Base-by-base conservation (phyloP, 2,797 vertebrate species). In the Malurus splendens region DNA sequence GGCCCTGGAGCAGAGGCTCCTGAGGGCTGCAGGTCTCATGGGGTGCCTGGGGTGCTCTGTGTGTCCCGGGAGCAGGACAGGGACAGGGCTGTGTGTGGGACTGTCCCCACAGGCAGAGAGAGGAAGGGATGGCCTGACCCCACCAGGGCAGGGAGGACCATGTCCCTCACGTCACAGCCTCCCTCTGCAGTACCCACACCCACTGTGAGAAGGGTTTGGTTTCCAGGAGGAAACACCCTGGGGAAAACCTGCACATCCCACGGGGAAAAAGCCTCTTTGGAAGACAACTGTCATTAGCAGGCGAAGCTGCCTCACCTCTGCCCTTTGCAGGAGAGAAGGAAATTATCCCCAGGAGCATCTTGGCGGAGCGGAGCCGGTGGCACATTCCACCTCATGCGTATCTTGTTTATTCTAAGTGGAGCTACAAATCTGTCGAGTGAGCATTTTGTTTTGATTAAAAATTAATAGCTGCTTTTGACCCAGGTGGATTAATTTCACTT, bases 381-480 rank as follows among this genome's bases (percentile, higher is more conserved):
- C 87, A 93, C 90, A n/a, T 59, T 56, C 61, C 86, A 68, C 87
- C 85, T 93, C 91, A 75, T 41, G 66, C 51, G 36, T 83, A 76
- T 92, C 77, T 78, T 94, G 86, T 96, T 91, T 96, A 93, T 94
- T 96, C 89, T 84, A 93, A 96, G 92, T 91, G 95, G 85, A 95
- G 90, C 92, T 94, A 94, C 94, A 95, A 94, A 96, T 96, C 80
- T 97, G 96, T 94, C 54, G 92, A 95, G 96, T 96, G 92, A 97
- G 95, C 96, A 93, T 94, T 96, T 96, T 96, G 94, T 96, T 97
- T 96, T 96, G 96, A 97, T 97, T 97, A 97, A 97, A 97, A 97
- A 97, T 97, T 97, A 97, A 97, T 97, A 97, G 96, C 95, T 96
- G 94, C 94, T 96, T 97, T 96, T 97, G 97, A 97, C 97, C 96